These are phyloP conservation scores for Sebastes minor DNA, from an alignment of 2,797 vertebrate genomes.

Conservation along the genomic window DNA sequence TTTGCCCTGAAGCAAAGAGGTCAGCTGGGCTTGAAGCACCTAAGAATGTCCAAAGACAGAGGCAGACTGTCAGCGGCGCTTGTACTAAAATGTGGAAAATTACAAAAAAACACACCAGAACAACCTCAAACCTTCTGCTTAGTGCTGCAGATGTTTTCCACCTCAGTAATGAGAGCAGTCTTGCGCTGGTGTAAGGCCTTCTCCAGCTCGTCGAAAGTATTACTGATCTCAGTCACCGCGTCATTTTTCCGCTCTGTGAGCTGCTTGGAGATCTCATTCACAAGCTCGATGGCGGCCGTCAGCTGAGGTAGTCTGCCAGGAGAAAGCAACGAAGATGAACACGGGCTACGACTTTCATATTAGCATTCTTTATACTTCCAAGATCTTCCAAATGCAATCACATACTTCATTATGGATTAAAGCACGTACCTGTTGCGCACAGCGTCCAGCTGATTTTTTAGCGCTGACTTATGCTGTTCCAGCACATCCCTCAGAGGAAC, in stretches of 20 bases:
- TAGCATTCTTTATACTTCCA: neutral
- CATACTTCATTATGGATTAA: neutral
- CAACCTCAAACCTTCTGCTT: conserved; percentile 76
- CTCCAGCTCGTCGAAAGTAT: conserved; percentile 93
- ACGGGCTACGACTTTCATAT: neutral
- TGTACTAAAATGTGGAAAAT: neutral
- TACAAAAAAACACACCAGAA: neutral
- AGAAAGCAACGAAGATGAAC: neutral
- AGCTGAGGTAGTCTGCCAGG: conserved; percentile 89
- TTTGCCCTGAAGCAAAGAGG: conserved; percentile 89
- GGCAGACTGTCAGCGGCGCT: neutral
- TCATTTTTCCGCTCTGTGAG: conserved; percentile 89
- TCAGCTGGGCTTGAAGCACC: conserved; percentile 91
- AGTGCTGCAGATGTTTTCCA: conserved; percentile 87
- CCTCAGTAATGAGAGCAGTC: conserved; percentile 87
- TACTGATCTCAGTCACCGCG: conserved; percentile 89
- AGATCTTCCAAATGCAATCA: neutral
- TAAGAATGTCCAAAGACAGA: conserved; percentile 48
- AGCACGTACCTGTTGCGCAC: conserved; percentile 86
- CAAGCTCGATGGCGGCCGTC: conserved; percentile 90
- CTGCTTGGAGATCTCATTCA: conserved; percentile 92
- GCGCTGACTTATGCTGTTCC: conserved; percentile 92
- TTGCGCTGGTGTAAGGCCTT: conserved; percentile 89
- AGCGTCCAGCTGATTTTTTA: conserved; percentile 92
- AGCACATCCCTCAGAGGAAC: conserved; percentile 92